Evolutionary conservation across 1,140 invertebrate species (phyloP).

Genomic region (Dreissena rostriformis): DNA sequence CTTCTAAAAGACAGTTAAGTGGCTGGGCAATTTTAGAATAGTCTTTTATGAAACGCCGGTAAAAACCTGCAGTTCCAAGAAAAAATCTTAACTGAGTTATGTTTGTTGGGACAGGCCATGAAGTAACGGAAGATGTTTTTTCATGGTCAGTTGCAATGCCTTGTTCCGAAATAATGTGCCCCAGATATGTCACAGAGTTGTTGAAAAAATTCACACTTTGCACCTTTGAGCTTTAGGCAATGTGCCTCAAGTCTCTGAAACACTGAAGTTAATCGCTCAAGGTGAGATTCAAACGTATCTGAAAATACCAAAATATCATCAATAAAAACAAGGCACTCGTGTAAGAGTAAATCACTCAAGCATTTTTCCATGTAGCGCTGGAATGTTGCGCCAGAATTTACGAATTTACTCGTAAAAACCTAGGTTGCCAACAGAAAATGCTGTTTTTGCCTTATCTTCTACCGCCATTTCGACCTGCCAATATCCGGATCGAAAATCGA

Average conservation of each 20-base stretch:
- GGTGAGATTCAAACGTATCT: not conserved
- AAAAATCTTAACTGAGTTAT: constrained; percentile 71
- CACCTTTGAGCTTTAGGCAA: constrained; percentile 9
- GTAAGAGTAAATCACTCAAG: too few relatives aligned
- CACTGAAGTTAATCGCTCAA: not conserved
- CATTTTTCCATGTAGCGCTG: not conserved
- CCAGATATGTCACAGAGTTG: not conserved
- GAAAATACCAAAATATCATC: constrained; percentile 12
- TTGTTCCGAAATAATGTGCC: not conserved
- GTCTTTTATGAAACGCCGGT: constrained; percentile 60
- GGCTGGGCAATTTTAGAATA: constrained; percentile 62
- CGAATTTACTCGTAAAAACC: too few relatives aligned
- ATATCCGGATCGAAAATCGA: too few relatives aligned
- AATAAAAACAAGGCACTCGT: too few relatives aligned
- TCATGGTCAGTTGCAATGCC: not conserved
- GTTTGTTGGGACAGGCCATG: constrained; percentile 70
- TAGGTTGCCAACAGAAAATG: not conserved
- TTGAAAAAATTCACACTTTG: constrained; percentile 48
- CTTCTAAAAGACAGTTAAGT: constrained; percentile 34
- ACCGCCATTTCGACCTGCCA: too few relatives aligned
- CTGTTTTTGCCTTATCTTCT: not conserved
- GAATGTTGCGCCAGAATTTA: too few relatives aligned
- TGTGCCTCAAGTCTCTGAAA: not conserved
- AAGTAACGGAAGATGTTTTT: constrained; percentile 68
- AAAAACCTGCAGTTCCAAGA: constrained; percentile 62